Evolutionary conservation across 2,797 vertebrate species (phyloP).

Genomic region (Prionace glauca): DNA sequence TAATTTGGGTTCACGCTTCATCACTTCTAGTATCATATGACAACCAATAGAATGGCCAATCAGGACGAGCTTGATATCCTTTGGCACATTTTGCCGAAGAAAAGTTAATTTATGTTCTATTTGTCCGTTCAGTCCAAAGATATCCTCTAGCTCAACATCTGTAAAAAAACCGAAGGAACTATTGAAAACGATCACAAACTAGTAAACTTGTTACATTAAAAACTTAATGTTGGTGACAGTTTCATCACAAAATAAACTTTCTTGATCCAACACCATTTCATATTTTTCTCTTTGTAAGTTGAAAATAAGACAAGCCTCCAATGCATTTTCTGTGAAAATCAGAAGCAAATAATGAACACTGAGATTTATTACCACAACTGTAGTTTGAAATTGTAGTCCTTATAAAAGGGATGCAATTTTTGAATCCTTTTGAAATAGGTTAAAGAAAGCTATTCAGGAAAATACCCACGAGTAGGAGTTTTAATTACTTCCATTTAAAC

Average conservation of each 20-base stretch:
- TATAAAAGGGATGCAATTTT: background rate
- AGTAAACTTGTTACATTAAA: background rate
- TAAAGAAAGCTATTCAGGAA: background rate
- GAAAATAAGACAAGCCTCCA: background rate
- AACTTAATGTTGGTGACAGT: background rate
- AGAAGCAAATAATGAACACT: background rate
- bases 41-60: conserved; percentile 88
- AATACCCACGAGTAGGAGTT: background rate
- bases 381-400: background rate
- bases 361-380: background rate
- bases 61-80: conserved; percentile 69
- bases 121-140: conserved; percentile 83
- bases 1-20: conserved; percentile 73
- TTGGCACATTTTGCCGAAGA: conserved; percentile 73
- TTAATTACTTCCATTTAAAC: background rate
- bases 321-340: background rate
- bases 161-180: conserved; percentile 46
- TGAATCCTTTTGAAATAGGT: background rate
- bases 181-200: conserved; percentile 38
- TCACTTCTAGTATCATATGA: conserved; percentile 80
- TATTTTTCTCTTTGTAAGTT: background rate
- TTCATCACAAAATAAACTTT: background rate
- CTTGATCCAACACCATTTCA: background rate
- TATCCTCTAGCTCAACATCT: conserved; percentile 67
- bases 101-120: conserved; percentile 85